phyloP scores from a whole-genome alignment of 2,797 vertebrate species.

The Bufotes viridis region DNA sequence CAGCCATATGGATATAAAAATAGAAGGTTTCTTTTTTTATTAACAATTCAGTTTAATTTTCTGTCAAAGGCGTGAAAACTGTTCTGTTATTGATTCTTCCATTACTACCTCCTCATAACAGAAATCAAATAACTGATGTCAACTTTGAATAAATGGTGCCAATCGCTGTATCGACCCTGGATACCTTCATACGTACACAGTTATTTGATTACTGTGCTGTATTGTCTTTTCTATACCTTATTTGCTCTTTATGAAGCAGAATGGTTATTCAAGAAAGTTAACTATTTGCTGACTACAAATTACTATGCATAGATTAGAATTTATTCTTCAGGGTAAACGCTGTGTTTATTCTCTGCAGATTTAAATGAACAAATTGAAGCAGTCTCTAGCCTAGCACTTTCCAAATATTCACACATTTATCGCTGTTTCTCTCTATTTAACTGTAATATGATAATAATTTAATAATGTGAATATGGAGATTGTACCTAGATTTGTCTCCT shows the following conservation, averaged over 20 bases:
- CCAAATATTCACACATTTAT: neutral
- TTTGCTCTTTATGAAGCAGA: neutral
- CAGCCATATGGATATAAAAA: no score
- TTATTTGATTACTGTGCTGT: neutral
- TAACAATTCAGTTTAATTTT: no score
- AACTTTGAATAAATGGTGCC: neutral
- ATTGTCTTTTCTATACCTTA: neutral
- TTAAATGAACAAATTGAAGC: neutral
- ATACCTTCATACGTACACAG: neutral
- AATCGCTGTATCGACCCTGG: neutral
- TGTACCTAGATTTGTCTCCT: neutral
- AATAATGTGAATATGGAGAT: conserved; percentile 8
- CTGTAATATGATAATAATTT: neutral
- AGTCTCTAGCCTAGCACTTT: neutral
- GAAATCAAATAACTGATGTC: no score
- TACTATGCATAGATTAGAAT: neutral
- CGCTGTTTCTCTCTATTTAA: neutral
- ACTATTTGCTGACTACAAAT: neutral
- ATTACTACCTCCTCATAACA: no score
- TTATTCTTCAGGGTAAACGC: neutral
- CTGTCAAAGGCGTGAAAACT: no score
- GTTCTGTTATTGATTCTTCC: no score
- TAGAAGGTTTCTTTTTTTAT: no score
- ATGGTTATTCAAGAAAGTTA: neutral
- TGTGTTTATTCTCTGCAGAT: neutral